Percentiles rank a stretch among this genome's conserved stretches.
Conservation (phyloP, 1,140 invertebrate species). For the Cyclina sinensis region DNA sequence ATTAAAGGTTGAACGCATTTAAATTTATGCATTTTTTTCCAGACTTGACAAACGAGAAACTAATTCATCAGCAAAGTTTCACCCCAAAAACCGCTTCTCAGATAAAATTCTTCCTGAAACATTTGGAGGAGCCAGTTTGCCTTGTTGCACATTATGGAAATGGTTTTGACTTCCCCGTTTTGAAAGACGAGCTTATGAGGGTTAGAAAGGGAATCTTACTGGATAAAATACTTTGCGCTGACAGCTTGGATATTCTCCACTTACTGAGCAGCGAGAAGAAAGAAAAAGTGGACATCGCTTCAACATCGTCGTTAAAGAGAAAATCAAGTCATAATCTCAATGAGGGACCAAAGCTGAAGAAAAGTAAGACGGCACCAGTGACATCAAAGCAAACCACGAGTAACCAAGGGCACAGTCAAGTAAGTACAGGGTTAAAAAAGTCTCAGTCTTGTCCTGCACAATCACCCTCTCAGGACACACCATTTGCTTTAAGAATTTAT, state of each 20-base stretch:
- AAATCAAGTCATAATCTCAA: not conserved
- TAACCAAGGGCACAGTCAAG: no score
- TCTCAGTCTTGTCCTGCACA: no score
- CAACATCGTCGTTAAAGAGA: not conserved
- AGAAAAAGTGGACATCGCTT: no score
- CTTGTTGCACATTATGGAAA: constrained; percentile 94
- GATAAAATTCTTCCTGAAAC: constrained; percentile 90
- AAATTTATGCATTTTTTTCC: no score
- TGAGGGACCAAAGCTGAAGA: not conserved
- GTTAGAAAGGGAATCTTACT: constrained; percentile 57
- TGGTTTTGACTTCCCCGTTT: constrained; percentile 92
- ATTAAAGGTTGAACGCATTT: no score
- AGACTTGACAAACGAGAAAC: constrained; percentile 90
- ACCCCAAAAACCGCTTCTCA: constrained; percentile 87
- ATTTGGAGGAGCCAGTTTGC: constrained; percentile 90
- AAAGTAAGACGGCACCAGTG: not conserved
- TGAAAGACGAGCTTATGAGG: constrained; percentile 88
- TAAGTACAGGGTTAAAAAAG: no score
- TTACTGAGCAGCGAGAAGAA: constrained; percentile 48
- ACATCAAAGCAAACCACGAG: no score
- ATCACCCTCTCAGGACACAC: no score
- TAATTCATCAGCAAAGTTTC: constrained; percentile 89
- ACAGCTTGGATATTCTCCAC: constrained; percentile 76
- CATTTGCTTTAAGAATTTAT: no score
- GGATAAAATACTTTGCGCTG: constrained; percentile 77